Evolutionary conservation across 2,113 vertebrate species (phyloP).

Genomic region (Caracal caracal): DNA sequence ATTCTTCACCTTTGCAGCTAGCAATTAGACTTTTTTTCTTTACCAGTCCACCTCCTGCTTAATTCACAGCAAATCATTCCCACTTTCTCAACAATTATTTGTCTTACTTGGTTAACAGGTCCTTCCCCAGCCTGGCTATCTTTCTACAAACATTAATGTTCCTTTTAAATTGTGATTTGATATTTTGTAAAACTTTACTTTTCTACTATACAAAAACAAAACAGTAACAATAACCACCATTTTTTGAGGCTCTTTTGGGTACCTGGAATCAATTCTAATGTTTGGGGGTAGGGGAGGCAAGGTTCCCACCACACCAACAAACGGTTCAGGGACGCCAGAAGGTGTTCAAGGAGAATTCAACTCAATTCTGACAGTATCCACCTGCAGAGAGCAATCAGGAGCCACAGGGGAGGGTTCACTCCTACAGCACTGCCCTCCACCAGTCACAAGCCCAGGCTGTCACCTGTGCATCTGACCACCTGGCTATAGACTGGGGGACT

Average conservation of each 20-base stretch:
- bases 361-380: neutral
- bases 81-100: neutral
- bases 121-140: neutral
- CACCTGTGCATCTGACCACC: neutral
- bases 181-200: neutral
- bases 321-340: neutral
- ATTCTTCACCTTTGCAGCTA: neutral
- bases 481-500: neutral
- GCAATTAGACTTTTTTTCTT: neutral
- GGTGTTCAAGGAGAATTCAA: neutral
- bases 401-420: neutral
- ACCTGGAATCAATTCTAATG: neutral
- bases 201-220: neutral
- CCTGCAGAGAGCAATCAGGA: neutral
- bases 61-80: neutral
- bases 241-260: neutral
- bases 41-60: neutral
- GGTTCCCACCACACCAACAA: neutral
- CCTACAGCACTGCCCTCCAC: neutral
- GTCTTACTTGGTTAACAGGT: neutral
- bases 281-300: fast-evolving
- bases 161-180: neutral
- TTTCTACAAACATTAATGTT: neutral
- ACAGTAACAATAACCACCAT: neutral
- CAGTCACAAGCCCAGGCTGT: neutral